Conservation (phyloP, 2,113 vertebrate genomes). For the Melospiza melodia region DNA sequence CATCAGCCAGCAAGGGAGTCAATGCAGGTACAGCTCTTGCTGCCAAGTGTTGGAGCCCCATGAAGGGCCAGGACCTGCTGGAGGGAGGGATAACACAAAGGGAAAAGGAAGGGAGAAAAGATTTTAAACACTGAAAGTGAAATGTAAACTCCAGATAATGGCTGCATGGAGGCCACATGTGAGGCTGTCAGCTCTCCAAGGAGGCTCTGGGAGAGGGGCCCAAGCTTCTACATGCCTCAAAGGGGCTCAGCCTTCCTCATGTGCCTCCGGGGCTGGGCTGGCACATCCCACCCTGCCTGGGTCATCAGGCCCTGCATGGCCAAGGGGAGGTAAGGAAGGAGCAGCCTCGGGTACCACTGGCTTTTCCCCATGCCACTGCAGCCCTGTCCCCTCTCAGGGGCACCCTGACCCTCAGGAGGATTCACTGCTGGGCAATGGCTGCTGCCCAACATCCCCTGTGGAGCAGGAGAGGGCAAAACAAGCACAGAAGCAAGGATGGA, state of each 20-base stretch:
- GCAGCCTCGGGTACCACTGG: background rate
- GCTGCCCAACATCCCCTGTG: background rate
- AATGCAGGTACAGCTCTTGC: background rate
- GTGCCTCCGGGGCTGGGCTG: background rate
- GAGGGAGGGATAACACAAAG: background rate
- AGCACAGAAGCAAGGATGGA: background rate
- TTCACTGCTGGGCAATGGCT: background rate
- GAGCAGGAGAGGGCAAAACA: background rate
- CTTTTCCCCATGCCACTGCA: background rate
- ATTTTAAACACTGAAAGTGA: background rate
- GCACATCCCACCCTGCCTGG: background rate
- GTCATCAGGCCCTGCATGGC: fast-evolving
- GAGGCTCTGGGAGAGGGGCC: background rate
- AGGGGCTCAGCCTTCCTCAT: background rate
- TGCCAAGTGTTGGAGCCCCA: fast-evolving
- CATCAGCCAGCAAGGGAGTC: background rate
- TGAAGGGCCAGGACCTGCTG: background rate
- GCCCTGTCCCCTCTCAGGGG: background rate
- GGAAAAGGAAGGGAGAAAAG: background rate
- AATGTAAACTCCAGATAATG: background rate
- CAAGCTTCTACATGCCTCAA: fast-evolving
- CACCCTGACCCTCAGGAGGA: background rate
- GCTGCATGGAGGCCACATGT: background rate
- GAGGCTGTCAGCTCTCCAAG: background rate
- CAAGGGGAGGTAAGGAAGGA: background rate